A percentile compares a stretch with the other conserved stretches of the same genome.
These are phyloP conservation scores for Aplysina aerophoba DNA, from an alignment of 37 sponge, comb jelly and placozoan genomes.

Conservation along the genomic window DNA sequence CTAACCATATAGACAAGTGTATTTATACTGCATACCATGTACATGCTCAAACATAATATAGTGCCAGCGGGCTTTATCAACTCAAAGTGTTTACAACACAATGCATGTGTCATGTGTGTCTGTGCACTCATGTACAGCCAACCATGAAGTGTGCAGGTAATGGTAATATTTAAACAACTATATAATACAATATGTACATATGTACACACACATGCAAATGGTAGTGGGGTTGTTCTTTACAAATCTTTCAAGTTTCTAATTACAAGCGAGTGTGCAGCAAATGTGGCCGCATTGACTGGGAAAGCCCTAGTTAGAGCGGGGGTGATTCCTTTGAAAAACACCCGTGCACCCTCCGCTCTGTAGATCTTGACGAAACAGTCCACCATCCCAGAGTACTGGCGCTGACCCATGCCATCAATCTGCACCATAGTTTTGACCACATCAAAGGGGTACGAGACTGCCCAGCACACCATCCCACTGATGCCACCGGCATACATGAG, in stretches of 20 bases:
- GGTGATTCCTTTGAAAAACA: slow-evolving; percentile 59
- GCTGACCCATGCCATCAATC: slow-evolving; percentile 45
- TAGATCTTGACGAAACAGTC: slow-evolving; percentile 75
- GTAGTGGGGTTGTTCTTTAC: neutral
- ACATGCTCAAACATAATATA: no score
- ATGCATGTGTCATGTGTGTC: no score
- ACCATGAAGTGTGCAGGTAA: no score
- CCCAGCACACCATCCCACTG: slow-evolving; percentile 61
- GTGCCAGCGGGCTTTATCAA: no score
- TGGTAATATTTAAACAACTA: no score
- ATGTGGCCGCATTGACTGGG: slow-evolving; percentile 82
- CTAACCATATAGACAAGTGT: no score
- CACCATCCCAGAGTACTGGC: slow-evolving; percentile 57
- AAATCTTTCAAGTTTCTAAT: slow-evolving; percentile 30
- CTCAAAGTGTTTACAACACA: no score
- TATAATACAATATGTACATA: no score
- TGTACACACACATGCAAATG: no score
- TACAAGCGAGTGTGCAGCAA: slow-evolving; percentile 50
- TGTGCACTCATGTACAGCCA: no score
- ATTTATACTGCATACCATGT: no score
- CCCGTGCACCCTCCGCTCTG: slow-evolving; percentile 42
- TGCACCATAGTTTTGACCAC: slow-evolving; percentile 77
- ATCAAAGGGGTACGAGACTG: slow-evolving; percentile 71
- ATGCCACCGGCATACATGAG: slow-evolving; percentile 53
- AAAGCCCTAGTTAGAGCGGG: slow-evolving; percentile 67